Percentiles rank a stretch among this genome's conserved stretches.
Conservation (phyloP, 2,113 vertebrate genomes). For the Phrynocephalus versicolor region DNA sequence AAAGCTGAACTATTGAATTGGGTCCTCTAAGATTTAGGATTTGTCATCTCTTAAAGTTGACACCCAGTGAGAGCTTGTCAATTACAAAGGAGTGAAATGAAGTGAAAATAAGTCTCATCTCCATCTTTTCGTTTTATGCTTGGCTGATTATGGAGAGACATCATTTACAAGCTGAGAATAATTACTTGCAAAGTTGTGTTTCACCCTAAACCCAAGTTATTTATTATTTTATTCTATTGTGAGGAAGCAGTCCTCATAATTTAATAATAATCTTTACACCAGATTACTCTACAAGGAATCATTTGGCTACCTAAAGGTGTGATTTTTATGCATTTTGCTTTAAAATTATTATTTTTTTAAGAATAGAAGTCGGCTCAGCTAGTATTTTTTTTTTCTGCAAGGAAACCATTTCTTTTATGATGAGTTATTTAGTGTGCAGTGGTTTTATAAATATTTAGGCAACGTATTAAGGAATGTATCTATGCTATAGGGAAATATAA, state of each 20-base stretch:
- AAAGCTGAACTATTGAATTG: conserved; percentile 88
- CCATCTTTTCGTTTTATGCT: conserved; percentile 99
- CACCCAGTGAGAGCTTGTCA: conserved; percentile 93
- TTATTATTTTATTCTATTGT: conserved; percentile 71
- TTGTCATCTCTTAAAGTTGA: conserved; percentile 97
- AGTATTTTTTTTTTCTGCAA: conserved; percentile 16
- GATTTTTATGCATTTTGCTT: conserved; percentile 28
- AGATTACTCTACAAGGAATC: conserved; percentile 31
- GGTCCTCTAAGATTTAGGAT: conserved; percentile 91
- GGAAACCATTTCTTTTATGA: conserved; percentile 23
- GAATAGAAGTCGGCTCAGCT: background rate
- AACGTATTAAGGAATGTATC: conserved; percentile 32
- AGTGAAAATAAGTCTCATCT: conserved; percentile 94
- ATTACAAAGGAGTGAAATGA: conserved; percentile 97
- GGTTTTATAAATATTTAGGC: conserved; percentile 43
- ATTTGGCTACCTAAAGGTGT: conserved; percentile 21
- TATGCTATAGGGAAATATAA: conserved; percentile 15
- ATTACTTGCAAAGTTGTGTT: conserved; percentile 90
- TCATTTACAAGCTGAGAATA: conserved; percentile 92
- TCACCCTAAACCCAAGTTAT: conserved; percentile 85
- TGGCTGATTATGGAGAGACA: conserved; percentile 86
- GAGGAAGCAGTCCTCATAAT: conserved; percentile 43
- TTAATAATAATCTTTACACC: conserved; percentile 47
- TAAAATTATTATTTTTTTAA: conserved; percentile 24
- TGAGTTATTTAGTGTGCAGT: conserved; percentile 31